These are phyloP conservation scores for Spilogale gracilis DNA, from an alignment of 2,113 vertebrate genomes.

Conservation along the genomic window DNA sequence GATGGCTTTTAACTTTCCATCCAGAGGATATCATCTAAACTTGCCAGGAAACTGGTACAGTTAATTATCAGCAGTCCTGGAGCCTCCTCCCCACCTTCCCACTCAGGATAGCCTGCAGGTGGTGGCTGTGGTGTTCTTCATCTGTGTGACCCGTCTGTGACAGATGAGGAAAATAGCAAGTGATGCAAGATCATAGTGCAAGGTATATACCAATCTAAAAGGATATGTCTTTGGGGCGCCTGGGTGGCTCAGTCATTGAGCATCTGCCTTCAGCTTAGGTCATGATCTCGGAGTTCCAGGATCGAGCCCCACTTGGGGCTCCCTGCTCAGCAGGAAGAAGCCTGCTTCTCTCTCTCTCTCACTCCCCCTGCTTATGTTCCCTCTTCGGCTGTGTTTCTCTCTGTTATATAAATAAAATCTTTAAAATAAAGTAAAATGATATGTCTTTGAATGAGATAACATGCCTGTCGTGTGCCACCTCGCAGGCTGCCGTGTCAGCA, in stretches of 20 bases:
- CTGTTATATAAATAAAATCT: no score
- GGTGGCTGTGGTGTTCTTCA: neutral
- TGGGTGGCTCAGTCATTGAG: no score
- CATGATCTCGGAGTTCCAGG: no score
- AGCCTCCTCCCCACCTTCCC: neutral
- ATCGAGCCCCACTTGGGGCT: no score
- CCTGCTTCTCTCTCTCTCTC: no score
- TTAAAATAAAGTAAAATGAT: neutral
- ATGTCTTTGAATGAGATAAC: neutral
- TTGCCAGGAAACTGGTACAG: neutral
- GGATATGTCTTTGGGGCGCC: neutral
- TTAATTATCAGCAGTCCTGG: neutral
- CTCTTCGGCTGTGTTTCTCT: no score
- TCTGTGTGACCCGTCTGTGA: neutral
- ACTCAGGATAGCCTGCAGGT: neutral
- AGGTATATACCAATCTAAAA: neutral
- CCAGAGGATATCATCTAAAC: neutral
- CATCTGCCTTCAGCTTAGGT: no score
- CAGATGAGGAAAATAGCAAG: neutral
- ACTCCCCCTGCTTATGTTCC: no score
- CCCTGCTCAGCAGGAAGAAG: no score
- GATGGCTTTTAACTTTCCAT: neutral
- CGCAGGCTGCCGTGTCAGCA: neutral
- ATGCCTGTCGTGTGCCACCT: neutral
- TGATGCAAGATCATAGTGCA: neutral